Percentiles rank a stretch among this genome's conserved stretches.
Conservation (phyloP, 2,797 vertebrate genomes). For the Pachyuromys duprasi region DNA sequence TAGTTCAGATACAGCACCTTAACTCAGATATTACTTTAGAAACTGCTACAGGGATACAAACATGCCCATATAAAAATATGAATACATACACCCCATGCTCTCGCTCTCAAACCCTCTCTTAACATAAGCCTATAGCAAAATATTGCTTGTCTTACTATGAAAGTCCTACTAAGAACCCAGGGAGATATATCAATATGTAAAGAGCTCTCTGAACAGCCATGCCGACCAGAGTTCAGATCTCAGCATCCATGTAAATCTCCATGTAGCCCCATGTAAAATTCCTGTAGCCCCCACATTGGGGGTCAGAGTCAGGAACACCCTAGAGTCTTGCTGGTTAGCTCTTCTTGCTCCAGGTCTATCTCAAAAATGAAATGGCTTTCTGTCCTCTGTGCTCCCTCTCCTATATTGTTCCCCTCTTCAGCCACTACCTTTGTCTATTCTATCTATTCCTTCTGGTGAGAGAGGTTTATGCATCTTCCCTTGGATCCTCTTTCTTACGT, state of each 20-base stretch:
- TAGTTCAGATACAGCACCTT: background rate
- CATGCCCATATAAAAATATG: background rate
- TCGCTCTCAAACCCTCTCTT: background rate
- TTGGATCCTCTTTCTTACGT: too few species aligned
- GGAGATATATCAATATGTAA: background rate
- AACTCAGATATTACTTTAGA: background rate
- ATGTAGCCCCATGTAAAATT: background rate
- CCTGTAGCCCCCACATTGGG: background rate
- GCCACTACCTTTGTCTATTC: too few species aligned
- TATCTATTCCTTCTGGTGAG: too few species aligned
- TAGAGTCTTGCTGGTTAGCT: background rate
- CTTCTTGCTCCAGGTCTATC: background rate
- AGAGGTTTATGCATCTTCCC: too few species aligned
- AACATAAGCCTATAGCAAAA: background rate
- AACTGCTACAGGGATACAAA: background rate
- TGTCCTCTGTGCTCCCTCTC: too few species aligned
- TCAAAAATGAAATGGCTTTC: background rate
- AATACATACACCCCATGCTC: background rate
- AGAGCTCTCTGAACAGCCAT: background rate
- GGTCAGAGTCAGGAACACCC: background rate
- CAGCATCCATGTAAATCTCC: background rate
- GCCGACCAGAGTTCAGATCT: background rate
- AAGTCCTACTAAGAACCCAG: background rate
- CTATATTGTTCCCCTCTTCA: too few species aligned
- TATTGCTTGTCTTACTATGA: background rate